These are phyloP conservation scores for Ennomos quercinarius DNA, from an alignment of 2,888 invertebrate genomes.

Conservation along the genomic window DNA sequence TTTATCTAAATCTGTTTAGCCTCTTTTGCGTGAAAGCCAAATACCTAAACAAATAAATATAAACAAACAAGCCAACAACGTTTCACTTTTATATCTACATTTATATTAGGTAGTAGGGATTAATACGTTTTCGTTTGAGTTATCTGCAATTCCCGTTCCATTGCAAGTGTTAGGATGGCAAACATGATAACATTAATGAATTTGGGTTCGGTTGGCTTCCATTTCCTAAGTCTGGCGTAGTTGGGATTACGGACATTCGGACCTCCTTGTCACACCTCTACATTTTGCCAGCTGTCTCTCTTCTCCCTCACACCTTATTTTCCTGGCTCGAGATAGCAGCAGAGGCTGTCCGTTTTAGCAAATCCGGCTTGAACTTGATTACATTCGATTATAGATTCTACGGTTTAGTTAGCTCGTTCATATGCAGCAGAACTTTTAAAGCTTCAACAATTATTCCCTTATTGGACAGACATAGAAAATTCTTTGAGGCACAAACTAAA, in stretches of 20 bases:
- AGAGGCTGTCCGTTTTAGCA: conserved; percentile 39
- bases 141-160: conserved; percentile 55
- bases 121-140: conserved; percentile 22
- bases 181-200: conserved; percentile 72
- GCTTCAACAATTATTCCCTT: no score
- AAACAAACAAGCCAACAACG: no score
- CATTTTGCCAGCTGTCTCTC: conserved; percentile 29
- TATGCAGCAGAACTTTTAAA: conserved; percentile 4
- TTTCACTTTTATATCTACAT: neutral
- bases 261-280: conserved; percentile 44
- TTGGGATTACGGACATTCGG: conserved; percentile 53
- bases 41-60: no score
- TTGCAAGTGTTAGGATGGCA: conserved; percentile 59
- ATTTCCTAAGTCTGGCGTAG: conserved; percentile 67
- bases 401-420: conserved; percentile 13
- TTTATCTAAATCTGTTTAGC: no score
- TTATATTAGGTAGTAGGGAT: neutral
- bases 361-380: conserved; percentile 40
- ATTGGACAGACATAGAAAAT: no score
- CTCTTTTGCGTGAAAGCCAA: no score
- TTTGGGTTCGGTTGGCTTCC: conserved; percentile 70
- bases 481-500: no score
- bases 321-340: conserved; percentile 45
- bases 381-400: conserved; percentile 27
- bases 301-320: conserved; percentile 47